Evolutionary conservation across 53 echinoderm and acorn worm genomes (phyloP), one percentile per base, ranked within the genome.

Genomic region (Pentamera pediparva): DNA sequence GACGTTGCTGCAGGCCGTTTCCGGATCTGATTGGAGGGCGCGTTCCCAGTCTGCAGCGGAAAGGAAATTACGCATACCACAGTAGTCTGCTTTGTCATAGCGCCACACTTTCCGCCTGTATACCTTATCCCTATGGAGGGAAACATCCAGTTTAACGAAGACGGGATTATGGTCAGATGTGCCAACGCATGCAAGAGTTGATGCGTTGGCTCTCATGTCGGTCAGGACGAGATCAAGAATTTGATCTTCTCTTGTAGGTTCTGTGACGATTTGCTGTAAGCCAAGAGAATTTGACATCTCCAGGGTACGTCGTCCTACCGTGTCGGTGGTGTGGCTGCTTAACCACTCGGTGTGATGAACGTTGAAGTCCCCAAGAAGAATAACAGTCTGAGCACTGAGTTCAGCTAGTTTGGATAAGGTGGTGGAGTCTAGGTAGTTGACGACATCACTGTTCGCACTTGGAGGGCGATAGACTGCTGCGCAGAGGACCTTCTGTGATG

Each of bases 121-220:
- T 10, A 76, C 76, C 38, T 85, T 76, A 61, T 85, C 86, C 36
- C 86, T 81, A 50, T 63, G 32, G 26, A 61, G 37, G 4, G 78
- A 54, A 10, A 78, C 49, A 15, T 83, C 65, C 4, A 83, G 65
- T 28, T 62, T 45, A 2, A 51, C 22, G 6, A 75, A 35, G 1
- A 84, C 83, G 31, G 78, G 79, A 59, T 84, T 87, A 41, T 83
- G 87, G 27, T 87, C 78, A 34, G 82, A 83, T 9, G 82, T 87
- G n/a, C 82, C 76, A 17, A 81, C 25, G 19, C 37, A 60, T 24
- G 79, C 73, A 53, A 25, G 20, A 30, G 81, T 50, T 20, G 37
- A 59, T 6, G 39, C 29, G 11, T 61, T 57, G 21, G 62, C 40
- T 34, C 31, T 7, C 31, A 82, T 24, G 32, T 77, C 78, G 45